Base-by-base conservation (phyloP, 1,140 invertebrate species). In the Delia radicum region DNA sequence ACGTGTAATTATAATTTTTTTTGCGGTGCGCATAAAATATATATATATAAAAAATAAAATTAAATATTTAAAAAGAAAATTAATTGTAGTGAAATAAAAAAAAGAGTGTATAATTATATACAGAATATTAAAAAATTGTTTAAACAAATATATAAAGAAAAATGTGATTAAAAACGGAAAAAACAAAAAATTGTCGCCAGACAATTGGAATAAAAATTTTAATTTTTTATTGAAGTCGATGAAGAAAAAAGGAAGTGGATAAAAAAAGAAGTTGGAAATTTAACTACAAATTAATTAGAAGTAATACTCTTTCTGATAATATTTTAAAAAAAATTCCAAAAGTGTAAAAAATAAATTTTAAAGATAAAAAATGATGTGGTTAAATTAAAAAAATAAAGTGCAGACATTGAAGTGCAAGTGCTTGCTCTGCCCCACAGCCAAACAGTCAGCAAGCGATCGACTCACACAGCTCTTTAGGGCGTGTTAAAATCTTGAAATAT, bases 111-210 rank as follows among this genome's bases (percentile, higher is more conserved):
- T 10, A 37, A 21, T 63, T n/a, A 10, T 12, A 63, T n/a, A n/a
- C n/a, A n/a, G n/a, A n/a, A n/a, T n/a, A n/a, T 27, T 24, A 24
- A 37, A 69, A 69, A 69, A 33, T 55, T 21, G 18, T 21, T 18
- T n/a, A 12, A 67, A 63, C 27, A 33, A 67, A 31, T 33, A 12
- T 28, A 33, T 21, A 33, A 69, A 69, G 29, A 74, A 55, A 61
- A 61, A 74, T 74, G 37, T 73, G 46, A 74, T 18, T 10, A 61
- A 28, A 28, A 21, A 61, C 3, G 18, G 13, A 21, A n/a, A 31
- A 74, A 18, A 27, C 26, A 28, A 74, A 74, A 31, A 74, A 33
- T 69, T 69, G 65, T 69, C 65, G 29, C 65, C 29, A 33, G 29
- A 69, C 65, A 69, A 69, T 69, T 69, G 65, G 6, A 18, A 31